A percentile compares a stretch with the other conserved stretches of the same genome.
These are phyloP conservation scores for Drosophila arawakana DNA, from an alignment of 1,140 invertebrate genomes.

Conservation along the genomic window DNA sequence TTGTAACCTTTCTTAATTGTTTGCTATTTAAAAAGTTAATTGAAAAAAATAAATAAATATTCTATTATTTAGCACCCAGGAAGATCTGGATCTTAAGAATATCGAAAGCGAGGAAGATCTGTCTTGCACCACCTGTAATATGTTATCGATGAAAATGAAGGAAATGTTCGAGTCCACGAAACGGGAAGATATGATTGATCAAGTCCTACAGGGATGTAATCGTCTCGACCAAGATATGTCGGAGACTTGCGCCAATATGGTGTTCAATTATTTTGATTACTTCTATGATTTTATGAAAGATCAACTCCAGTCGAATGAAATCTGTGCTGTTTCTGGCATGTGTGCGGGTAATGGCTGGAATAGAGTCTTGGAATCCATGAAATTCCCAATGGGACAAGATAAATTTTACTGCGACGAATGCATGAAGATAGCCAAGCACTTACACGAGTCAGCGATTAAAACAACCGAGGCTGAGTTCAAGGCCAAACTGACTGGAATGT, in stretches of 20 bases:
- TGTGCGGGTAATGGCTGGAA: neutral
- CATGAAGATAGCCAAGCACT: neutral
- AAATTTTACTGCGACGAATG: conserved; percentile 5
- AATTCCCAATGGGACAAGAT: neutral
- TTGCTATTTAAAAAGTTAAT: too few species aligned
- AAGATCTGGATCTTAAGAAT: too few species aligned
- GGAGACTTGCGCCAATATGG: conserved; percentile 10
- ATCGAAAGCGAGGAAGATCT: neutral
- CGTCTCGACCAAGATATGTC: neutral
- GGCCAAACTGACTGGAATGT: conserved; percentile 89
- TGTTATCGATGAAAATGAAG: neutral
- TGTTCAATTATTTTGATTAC: conserved; percentile 24
- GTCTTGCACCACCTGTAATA: neutral
- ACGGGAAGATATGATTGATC: neutral
- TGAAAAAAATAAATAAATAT: too few species aligned
- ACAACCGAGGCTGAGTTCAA: conserved; percentile 87
- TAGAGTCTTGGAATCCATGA: too few species aligned
- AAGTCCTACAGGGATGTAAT: neutral
- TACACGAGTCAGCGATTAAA: neutral
- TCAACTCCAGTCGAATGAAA: conserved; percentile 3
- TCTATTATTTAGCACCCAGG: too few species aligned
- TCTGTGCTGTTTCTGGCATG: conserved; percentile 2
- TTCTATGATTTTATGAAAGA: conserved; percentile 5
- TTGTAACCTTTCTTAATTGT: too few species aligned
- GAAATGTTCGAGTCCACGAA: neutral